Evolutionary conservation across 2,113 vertebrate genomes (phyloP), one percentile per base, ranked within the genome.

Genomic region (Pachycephala philippinensis): DNA sequence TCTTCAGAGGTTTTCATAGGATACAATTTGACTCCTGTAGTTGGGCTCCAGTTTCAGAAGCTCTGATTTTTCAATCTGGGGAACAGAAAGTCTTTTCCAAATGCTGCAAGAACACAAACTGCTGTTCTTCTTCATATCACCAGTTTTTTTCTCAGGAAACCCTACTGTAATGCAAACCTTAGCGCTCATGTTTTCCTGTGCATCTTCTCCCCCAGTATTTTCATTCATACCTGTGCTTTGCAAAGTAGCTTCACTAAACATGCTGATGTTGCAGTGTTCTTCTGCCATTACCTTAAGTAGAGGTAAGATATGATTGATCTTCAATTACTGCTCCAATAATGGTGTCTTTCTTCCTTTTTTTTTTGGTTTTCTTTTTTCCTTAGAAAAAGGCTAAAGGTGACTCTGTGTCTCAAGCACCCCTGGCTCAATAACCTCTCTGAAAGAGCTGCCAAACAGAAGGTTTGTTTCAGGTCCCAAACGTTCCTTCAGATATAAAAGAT

Each of bases 361-460:
- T 13, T 13, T 39, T 39, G 37, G 10, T 63, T 85, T 72, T 37
- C 21, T 26, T 87, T n/a, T 30, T 15, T 15, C 39, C 87, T 84
- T 87, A 98, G 94, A 93, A 88, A 87, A 95, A 95, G 64, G 45
- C 87, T 54, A 74, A 76, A 91, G 57, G 42, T 90, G 65, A 22
- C 74, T 64, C 94, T 64, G 77, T 61, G 9, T 66, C 87, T 59
- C 93, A 83, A 74, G 89, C 93, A 84, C 72, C 80, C 33, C 52
- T 5, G 9, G 89, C 92, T 93, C 95, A 98, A 90, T 98, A 98
- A 96, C 65, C 78, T 87, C 50, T 22, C 47, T 87, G 92, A 96
- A 91, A 89, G 81, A 92, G 59, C 26, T 50, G 85, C 94, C 65
- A 66, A 94, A 80, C 74, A 87, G 89, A 97, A 98, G 98, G 98